Evolutionary conservation across 2,797 vertebrate genomes (phyloP).

Genomic region (Rhodeus uyekii): DNA sequence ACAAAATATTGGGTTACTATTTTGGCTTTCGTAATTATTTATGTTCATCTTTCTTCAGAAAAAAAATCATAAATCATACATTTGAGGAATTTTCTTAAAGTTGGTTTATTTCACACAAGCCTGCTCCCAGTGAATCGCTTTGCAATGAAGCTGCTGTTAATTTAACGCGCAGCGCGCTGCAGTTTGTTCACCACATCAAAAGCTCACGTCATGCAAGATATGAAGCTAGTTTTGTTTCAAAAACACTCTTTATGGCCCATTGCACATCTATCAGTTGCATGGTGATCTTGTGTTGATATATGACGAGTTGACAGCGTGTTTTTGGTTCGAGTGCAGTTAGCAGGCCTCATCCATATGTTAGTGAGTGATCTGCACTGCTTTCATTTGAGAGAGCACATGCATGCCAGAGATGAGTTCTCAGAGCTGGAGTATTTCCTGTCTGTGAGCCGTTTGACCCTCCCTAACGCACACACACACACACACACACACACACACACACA

Average conservation of each 20-base stretch:
- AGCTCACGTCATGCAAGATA: neutral
- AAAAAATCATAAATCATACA: neutral
- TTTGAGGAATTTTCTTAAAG: neutral
- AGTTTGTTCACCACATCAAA: constrained; percentile 33
- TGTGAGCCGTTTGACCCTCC: constrained; percentile 59
- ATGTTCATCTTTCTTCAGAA: too few relatives aligned
- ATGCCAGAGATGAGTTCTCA: constrained; percentile 72
- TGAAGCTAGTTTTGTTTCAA: constrained; percentile 13
- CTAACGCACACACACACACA: constrained; percentile 45
- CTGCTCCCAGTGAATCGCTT: neutral
- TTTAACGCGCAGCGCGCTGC: constrained; percentile 1
- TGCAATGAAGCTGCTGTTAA: constrained; percentile 16
- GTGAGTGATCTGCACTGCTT: neutral
- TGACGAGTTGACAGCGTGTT: neutral
- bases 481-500: constrained; percentile 18
- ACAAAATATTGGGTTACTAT: neutral
- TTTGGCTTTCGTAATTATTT: neutral
- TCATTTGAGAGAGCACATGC: constrained; percentile 61
- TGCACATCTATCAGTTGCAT: constrained; percentile 2
- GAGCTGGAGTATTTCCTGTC: constrained; percentile 71
- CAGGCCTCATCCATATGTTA: constrained; percentile 37
- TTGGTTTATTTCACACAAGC: neutral
- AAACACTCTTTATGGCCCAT: constrained; percentile 4
- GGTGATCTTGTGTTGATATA: constrained; percentile 2
- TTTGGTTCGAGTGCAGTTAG: constrained; percentile 19